These are phyloP conservation scores for Myopa testacea DNA, from an alignment of 2,888 invertebrate species.

Conservation along the genomic window DNA sequence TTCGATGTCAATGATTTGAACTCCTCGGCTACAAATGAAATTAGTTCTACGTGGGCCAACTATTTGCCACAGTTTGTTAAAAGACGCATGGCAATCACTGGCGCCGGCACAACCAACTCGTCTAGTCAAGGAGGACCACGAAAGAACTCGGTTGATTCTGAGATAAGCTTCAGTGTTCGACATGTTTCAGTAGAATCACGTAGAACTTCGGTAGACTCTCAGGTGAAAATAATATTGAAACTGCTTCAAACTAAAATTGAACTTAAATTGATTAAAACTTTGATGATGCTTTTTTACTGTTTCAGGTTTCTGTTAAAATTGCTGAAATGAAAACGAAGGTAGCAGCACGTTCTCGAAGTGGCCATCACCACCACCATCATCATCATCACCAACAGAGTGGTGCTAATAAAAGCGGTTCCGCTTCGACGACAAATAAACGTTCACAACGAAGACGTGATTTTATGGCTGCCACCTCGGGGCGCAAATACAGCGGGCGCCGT, in stretches of 20 bases:
- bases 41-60: slow-evolving; percentile 93
- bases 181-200: slow-evolving; percentile 89
- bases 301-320: slow-evolving; percentile 77
- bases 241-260: not conserved
- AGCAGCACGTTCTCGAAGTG: slow-evolving; percentile 70
- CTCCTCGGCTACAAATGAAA: slow-evolving; percentile 82
- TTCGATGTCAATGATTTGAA: slow-evolving; percentile 75
- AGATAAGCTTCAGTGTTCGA: slow-evolving; percentile 82
- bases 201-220: slow-evolving; percentile 88
- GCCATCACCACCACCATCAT: slow-evolving; percentile 52
- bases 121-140: slow-evolving; percentile 71
- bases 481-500: slow-evolving; percentile 60
- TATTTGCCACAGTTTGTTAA: slow-evolving; percentile 88
- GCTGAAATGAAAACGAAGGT: slow-evolving; percentile 86
- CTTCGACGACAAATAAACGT: slow-evolving; percentile 56
- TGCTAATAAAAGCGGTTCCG: slow-evolving; percentile 33
- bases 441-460: slow-evolving; percentile 63
- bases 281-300: not conserved
- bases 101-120: slow-evolving; percentile 68
- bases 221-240: slow-evolving; percentile 68
- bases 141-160: slow-evolving; percentile 76
- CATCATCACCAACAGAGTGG: slow-evolving; percentile 41
- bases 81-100: slow-evolving; percentile 84
- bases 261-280: not conserved
- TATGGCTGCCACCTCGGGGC: slow-evolving; percentile 59